Percentiles rank a stretch among this genome's conserved stretches.
Conservation (phyloP, 2,113 vertebrate genomes). For the Callipepla squamata region DNA sequence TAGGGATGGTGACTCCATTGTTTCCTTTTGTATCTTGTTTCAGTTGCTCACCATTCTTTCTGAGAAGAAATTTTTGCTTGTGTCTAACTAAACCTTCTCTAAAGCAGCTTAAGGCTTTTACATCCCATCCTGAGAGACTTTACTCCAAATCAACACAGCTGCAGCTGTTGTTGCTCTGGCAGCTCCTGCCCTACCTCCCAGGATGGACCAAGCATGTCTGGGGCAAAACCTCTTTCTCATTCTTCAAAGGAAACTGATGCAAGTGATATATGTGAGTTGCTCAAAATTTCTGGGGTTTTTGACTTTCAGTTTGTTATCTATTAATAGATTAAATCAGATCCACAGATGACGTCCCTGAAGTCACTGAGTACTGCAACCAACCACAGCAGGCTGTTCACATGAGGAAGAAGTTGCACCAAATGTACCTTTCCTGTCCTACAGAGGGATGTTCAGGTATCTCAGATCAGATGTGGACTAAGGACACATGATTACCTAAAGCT, state of each 20-base stretch:
- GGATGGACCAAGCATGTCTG: rapidly evolving
- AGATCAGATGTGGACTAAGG: not conserved
- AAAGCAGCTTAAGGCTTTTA: too few relatives aligned
- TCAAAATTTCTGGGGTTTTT: not conserved
- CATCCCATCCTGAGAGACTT: too few relatives aligned
- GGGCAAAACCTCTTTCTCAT: not conserved
- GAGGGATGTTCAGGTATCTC: not conserved
- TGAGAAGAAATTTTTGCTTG: too few relatives aligned
- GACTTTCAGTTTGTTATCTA: not conserved
- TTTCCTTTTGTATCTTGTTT: too few relatives aligned
- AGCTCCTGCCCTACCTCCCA: not conserved
- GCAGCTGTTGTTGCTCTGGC: not conserved
- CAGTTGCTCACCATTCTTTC: too few relatives aligned
- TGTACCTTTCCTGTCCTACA: not conserved
- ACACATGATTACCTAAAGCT: not conserved
- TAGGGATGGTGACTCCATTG: too few relatives aligned
- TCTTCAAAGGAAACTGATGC: not conserved
- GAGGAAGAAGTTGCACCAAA: not conserved
- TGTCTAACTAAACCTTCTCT: too few relatives aligned
- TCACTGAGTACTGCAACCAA: not conserved
- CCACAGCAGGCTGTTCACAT: not conserved
- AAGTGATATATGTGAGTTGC: not conserved
- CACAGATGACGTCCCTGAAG: not conserved
- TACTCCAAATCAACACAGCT: not conserved
- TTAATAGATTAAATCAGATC: not conserved